These are phyloP conservation scores for Crossaster papposus DNA, from an alignment of 53 echinoderm and acorn worm species.

Conservation along the genomic window DNA sequence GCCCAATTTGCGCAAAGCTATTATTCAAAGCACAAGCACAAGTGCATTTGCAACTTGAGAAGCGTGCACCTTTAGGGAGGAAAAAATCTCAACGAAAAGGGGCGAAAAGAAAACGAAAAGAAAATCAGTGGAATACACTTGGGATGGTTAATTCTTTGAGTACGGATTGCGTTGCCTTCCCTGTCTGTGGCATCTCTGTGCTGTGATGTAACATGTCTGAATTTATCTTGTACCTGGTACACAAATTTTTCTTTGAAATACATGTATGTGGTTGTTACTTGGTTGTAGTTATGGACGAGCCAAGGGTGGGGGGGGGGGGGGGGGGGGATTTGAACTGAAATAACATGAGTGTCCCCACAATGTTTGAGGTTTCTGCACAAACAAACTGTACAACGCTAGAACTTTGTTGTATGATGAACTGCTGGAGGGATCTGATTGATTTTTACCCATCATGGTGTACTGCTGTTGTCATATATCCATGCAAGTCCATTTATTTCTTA, in stretches of 20 bases:
- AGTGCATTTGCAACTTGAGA: neutral
- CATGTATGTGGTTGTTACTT: neutral
- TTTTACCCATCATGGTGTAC: no score
- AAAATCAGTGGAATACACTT: neutral
- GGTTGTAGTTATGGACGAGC: no score
- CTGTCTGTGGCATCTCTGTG: neutral
- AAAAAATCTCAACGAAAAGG: neutral
- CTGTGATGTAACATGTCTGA: neutral
- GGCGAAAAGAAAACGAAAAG: neutral
- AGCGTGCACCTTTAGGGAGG: neutral
- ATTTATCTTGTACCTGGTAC: neutral
- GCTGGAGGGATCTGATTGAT: no score
- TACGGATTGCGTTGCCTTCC: neutral
- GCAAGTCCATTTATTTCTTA: no score
- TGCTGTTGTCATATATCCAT: no score
- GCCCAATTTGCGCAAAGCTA: neutral
- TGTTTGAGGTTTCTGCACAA: no score
- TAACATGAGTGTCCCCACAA: no score
- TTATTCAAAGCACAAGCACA: neutral
- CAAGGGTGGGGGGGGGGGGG: no score
- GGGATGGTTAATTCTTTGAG: neutral
- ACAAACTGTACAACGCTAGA: no score
- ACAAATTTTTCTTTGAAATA: neutral
- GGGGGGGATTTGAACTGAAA: no score
- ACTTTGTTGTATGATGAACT: no score